Evolutionary conservation across 1,140 invertebrate genomes (phyloP), one percentile per base, ranked within the genome.

Genomic region (Drosophila parvula): DNA sequence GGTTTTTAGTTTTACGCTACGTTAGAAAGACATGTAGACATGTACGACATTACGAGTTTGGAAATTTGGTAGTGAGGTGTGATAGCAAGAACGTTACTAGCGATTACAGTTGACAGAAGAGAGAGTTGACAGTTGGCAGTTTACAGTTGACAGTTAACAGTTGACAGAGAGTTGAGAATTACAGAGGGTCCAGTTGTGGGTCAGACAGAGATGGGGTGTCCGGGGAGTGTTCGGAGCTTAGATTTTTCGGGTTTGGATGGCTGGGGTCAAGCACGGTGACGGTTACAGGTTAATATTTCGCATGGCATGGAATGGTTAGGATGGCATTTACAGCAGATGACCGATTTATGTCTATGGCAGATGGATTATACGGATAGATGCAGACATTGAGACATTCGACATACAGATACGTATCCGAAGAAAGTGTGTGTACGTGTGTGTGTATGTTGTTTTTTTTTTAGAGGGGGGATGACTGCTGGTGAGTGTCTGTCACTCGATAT

Each of bases 371-470:
- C 18, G 44, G 32, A 48, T 43, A 38, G 60, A 36, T 64, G 43
- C 61, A 67, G 43, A 67, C 44, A 67, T 36, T 65, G 64, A 67
- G 43, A 18, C 64, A 68, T 71, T 71, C 34, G 41, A n/a, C 30
- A 41, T 50, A 59, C n/a, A 56, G 22, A 58, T 48, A 48, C 27
- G 59, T 64, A 64, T 10, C 27, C 60, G 60, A 27, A 36, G 11
- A 2, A 45, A 22, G 27, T 60, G 41, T 28, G 32, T 36, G 27
- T 14, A 18, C 30, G 34, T n/a, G 27, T 60, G 41, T 28, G 32
- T 36, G 27, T 14, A 18, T 38, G 34, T n/a, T 30, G 51, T 4
- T n/a, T 53, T 18, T 30, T 30, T 30, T 30, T 30, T 30, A 0
- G 5, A 0, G 34, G 12, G 7, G 30, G 18, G 44, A 47, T 70